A percentile compares a stretch with the other conserved stretches of the same genome.
Conservation (phyloP, 2,113 vertebrate genomes). For the Murina feae region DNA sequence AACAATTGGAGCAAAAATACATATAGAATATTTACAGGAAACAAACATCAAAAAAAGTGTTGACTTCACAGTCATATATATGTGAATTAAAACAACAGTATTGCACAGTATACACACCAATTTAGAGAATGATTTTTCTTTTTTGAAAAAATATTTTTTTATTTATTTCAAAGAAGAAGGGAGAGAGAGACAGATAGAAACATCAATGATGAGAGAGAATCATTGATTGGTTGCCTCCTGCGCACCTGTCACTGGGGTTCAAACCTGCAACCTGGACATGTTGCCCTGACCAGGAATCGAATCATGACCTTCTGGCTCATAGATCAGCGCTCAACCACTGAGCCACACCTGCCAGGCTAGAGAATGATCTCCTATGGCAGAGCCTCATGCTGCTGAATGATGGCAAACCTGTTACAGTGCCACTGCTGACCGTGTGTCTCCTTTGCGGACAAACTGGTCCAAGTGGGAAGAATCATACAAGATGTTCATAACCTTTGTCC, state of each 20-base stretch:
- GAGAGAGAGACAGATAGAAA: too few species aligned
- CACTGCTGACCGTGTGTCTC: rapidly evolving
- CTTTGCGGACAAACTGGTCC: background rate
- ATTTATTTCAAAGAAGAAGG: too few species aligned
- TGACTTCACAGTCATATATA: background rate
- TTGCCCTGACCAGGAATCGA: too few species aligned
- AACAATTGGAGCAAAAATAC: background rate
- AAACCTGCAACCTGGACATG: too few species aligned
- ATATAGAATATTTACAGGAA: background rate
- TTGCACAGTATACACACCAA: background rate
- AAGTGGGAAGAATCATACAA: background rate
- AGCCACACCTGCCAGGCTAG: too few species aligned
- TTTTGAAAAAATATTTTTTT: too few species aligned
- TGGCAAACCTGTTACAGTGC: background rate
- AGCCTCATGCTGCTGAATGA: background rate
- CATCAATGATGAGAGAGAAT: too few species aligned
- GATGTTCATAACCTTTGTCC: background rate
- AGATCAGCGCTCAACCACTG: too few species aligned
- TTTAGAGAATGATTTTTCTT: background rate
- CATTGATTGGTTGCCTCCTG: too few species aligned
- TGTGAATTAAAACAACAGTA: background rate
- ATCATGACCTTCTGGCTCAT: too few species aligned
- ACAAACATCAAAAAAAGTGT: background rate
- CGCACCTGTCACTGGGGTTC: too few species aligned
- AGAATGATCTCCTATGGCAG: too few species aligned